Evolutionary conservation across 2,888 invertebrate genomes (phyloP).

Genomic region (Druceiella hillmani): DNA sequence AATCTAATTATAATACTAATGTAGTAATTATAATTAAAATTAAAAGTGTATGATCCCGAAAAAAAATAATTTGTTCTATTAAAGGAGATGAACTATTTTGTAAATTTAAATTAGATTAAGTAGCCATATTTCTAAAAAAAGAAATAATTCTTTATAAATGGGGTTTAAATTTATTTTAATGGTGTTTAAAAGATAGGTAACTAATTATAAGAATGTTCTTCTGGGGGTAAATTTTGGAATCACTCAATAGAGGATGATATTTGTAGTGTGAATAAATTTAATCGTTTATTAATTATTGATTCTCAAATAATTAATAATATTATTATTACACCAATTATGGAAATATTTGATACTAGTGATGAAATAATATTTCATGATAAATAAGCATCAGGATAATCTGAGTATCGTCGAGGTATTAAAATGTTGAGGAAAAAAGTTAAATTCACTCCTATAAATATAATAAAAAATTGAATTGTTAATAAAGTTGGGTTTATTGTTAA

Average conservation of each 20-base stretch:
- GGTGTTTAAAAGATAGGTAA: conserved; percentile 51
- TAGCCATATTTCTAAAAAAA: conserved; percentile 60
- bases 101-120: conserved; percentile 51
- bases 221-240: conserved; percentile 51
- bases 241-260: conserved; percentile 57
- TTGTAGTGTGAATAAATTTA: conserved; percentile 44
- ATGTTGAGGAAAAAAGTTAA: conserved; percentile 76
- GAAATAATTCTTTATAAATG: conserved; percentile 56
- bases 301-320: conserved; percentile 60
- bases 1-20: conserved; percentile 52
- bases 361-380: conserved; percentile 63
- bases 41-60: conserved; percentile 57
- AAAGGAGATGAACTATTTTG: conserved; percentile 58
- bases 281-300: conserved; percentile 49
- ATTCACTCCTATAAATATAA: conserved; percentile 73
- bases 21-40: conserved; percentile 58
- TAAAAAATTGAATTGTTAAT: conserved; percentile 64
- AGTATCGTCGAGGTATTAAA: conserved; percentile 74
- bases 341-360: conserved; percentile 62
- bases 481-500: conserved; percentile 51
- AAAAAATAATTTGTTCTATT: conserved; percentile 62
- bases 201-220: conserved; percentile 57
- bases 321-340: conserved; percentile 51
- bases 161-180: conserved; percentile 65
- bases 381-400: conserved; percentile 65